A percentile compares a stretch with the other conserved stretches of the same genome.
Evolutionary conservation across 2,113 vertebrate species (phyloP).

Genomic region (Spilogale gracilis): DNA sequence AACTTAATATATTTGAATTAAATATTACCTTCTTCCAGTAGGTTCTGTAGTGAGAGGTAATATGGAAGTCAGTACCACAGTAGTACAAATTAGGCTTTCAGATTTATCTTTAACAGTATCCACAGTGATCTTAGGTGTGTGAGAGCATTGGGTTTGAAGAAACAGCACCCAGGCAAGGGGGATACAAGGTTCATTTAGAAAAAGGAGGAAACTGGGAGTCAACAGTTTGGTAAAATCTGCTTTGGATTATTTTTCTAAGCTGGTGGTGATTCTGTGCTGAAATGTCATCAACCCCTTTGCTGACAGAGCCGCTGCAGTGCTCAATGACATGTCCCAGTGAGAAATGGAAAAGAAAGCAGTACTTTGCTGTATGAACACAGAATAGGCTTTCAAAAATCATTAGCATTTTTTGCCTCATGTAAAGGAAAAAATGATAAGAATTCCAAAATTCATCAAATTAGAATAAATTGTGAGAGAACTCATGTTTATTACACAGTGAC

Average conservation of each 20-base stretch:
- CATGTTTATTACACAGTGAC: not conserved
- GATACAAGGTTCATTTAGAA: not conserved
- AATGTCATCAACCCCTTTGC: not conserved
- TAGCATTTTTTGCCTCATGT: not conserved
- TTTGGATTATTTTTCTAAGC: not conserved
- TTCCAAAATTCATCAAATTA: constrained; percentile 12
- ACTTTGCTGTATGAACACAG: not conserved
- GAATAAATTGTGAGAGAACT: not conserved
- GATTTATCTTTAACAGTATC: not conserved
- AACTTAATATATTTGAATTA: constrained; percentile 45
- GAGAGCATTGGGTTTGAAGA: constrained; percentile 19
- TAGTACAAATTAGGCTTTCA: not conserved
- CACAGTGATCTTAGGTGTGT: not conserved
- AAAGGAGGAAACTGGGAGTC: not conserved
- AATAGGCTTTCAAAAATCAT: not conserved
- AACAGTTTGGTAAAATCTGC: not conserved
- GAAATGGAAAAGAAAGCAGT: not conserved
- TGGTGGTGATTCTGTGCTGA: not conserved
- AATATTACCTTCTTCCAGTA: constrained; percentile 46
- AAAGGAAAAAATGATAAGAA: constrained; percentile 39
- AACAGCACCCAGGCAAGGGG: not conserved
- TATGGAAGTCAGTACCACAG: not conserved
- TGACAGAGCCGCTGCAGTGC: not conserved
- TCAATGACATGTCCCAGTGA: not conserved
- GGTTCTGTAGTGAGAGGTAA: constrained; percentile 37